phyloP scores from a whole-genome alignment of 2,888 invertebrate species.

The Arrhopalites spinosus region DNA sequence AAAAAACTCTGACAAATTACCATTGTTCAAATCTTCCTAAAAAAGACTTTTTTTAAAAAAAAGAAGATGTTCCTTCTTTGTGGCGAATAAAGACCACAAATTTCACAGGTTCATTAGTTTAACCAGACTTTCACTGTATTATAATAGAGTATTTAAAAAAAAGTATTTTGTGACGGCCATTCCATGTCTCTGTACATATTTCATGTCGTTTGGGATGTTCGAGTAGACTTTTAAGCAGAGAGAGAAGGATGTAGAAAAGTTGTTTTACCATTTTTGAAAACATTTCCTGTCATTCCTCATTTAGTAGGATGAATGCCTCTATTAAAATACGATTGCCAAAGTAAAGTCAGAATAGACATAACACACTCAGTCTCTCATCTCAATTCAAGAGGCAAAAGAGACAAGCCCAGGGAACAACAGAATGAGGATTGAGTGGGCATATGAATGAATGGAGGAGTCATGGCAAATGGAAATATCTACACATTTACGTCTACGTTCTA shows the following conservation, averaged over 20 bases:
- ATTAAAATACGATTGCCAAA: conserved; percentile 25
- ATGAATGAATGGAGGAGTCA: conserved; percentile 6
- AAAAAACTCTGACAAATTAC: background rate
- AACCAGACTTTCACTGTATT: background rate
- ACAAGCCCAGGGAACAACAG: background rate
- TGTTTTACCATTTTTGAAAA: conserved; percentile 18
- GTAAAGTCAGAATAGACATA: background rate
- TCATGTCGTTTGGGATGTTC: background rate
- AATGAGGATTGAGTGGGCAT: conserved; percentile 4
- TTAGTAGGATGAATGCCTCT: conserved; percentile 29
- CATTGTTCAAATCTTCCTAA: background rate
- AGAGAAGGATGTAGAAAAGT: background rate
- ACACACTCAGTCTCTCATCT: background rate
- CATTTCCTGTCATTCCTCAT: conserved; percentile 34
- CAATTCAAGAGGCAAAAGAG: background rate
- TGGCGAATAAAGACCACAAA: background rate
- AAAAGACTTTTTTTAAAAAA: no score
- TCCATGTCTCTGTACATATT: background rate
- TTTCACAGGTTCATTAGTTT: background rate
- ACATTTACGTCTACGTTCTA: no score
- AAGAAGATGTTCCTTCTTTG: background rate
- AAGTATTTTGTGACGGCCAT: background rate
- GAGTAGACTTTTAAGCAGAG: background rate
- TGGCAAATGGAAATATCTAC: no score
- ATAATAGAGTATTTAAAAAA: background rate